phyloP scores from a whole-genome alignment of 2,113 vertebrate species.

The Cavia aperea region DNA sequence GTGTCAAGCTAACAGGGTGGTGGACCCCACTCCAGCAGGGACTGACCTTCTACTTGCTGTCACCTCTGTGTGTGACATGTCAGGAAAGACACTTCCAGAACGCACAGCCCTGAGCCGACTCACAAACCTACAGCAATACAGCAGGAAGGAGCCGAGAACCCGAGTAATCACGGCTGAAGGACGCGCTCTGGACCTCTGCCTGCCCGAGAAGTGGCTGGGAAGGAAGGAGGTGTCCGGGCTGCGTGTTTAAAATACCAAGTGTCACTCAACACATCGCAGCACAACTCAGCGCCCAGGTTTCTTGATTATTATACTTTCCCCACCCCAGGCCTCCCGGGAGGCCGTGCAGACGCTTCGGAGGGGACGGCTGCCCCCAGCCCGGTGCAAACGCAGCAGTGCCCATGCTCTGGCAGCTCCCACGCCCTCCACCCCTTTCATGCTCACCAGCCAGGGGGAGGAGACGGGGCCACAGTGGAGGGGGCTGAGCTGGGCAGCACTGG shows the following conservation, averaged over 20 bases:
- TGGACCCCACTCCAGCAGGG: fast-evolving
- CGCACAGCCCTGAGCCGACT: neutral
- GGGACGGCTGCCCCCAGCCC: neutral
- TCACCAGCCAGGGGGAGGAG: neutral
- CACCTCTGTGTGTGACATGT: fast-evolving
- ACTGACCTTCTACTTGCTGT: fast-evolving
- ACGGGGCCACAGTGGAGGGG: neutral
- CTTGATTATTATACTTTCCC: neutral
- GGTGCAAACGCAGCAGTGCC: fast-evolving
- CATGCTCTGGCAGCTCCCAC: neutral
- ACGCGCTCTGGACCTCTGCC: neutral
- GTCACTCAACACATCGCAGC: slow-evolving; percentile 18
- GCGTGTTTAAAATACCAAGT: slow-evolving; percentile 42
- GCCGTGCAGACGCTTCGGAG: neutral
- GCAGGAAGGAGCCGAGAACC: neutral
- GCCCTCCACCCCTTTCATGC: neutral
- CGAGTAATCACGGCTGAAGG: fast-evolving
- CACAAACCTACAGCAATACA: fast-evolving
- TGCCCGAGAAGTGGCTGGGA: neutral
- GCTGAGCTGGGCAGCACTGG: neutral
- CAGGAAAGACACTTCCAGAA: neutral
- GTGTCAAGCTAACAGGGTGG: neutral
- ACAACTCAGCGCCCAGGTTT: neutral
- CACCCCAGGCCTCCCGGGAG: neutral
- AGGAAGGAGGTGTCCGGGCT: neutral